phyloP scores from a whole-genome alignment of 2,888 invertebrate genomes.

The Stenurella melanura region DNA sequence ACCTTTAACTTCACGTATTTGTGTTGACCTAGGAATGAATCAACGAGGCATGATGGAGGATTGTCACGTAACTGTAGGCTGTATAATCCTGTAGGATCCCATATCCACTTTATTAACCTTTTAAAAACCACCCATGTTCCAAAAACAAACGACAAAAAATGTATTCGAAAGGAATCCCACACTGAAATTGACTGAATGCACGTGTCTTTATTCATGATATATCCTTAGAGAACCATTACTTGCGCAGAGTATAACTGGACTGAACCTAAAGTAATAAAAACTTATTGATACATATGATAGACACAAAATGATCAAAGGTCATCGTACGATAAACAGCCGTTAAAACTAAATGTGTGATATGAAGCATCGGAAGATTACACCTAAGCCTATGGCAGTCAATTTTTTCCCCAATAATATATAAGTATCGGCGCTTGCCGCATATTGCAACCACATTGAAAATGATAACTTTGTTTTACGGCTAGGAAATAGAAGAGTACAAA shows the following conservation, averaged over 20 bases:
- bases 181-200: constrained; percentile 74
- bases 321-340: constrained; percentile 47
- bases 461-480: neutral
- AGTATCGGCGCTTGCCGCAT: neutral
- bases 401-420: neutral
- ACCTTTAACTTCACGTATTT: constrained; percentile 81
- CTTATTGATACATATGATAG: constrained; percentile 41
- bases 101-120: constrained; percentile 73
- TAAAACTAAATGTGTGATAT: neutral
- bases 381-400: constrained; percentile 12
- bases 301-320: constrained; percentile 55
- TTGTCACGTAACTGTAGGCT: constrained; percentile 74
- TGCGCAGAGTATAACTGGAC: constrained; percentile 21
- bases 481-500: too few species aligned
- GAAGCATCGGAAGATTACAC: constrained; percentile 20
- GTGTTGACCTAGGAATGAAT: constrained; percentile 78
- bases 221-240: constrained; percentile 11
- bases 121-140: constrained; percentile 75
- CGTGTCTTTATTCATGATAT: constrained; percentile 47
- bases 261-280: constrained; percentile 28
- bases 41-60: constrained; percentile 78
- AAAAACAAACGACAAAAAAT: constrained; percentile 74
- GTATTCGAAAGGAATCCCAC: constrained; percentile 73
- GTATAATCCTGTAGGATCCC: constrained; percentile 74
- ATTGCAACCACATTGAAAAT: neutral